Evolutionary conservation across 1,140 invertebrate species (phyloP).

Genomic region (Diorhabda carinulata): DNA sequence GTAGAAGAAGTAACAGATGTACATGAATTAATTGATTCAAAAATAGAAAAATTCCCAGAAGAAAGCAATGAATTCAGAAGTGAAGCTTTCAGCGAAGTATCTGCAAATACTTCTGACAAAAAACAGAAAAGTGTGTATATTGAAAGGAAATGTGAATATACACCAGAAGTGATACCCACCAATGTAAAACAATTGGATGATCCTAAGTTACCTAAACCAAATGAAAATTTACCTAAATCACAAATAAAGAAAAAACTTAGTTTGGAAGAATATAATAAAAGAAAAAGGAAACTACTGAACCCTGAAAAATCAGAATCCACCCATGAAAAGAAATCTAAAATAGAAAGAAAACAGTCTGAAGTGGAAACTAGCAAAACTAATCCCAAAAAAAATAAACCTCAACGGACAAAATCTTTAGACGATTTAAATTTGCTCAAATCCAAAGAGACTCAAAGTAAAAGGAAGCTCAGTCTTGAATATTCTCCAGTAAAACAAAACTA

Average conservation of each 20-base stretch:
- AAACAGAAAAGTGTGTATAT: not conserved
- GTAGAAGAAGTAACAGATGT: not conserved
- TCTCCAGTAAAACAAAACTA: conserved; percentile 20
- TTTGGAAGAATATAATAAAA: conserved; percentile 33
- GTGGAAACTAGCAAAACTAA: not conserved
- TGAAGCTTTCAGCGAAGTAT: not conserved
- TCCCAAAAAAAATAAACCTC: conserved; percentile 4
- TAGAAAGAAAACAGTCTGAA: not conserved
- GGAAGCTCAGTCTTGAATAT: conserved; percentile 13
- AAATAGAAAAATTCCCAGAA: not conserved
- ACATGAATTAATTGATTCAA: not conserved
- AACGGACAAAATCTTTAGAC: conserved; percentile 17
- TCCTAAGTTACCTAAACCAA: conserved; percentile 4
- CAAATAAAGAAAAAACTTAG: conserved; percentile 30
- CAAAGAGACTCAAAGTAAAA: conserved; percentile 8
- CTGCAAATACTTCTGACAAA: not conserved
- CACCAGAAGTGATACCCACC: not conserved
- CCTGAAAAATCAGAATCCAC: not conserved
- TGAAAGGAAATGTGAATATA: not conserved
- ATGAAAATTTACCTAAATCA: conserved; percentile 6
- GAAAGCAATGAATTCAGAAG: not conserved
- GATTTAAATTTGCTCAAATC: conserved; percentile 2
- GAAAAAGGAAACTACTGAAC: conserved; percentile 27
- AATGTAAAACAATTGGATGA: conserved; percentile 7
- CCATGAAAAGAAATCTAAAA: conserved; percentile 6